Percentiles rank a stretch among this genome's conserved stretches.
Evolutionary conservation across 1,140 invertebrate genomes (phyloP).

Genomic region (Babylonia areolata): DNA sequence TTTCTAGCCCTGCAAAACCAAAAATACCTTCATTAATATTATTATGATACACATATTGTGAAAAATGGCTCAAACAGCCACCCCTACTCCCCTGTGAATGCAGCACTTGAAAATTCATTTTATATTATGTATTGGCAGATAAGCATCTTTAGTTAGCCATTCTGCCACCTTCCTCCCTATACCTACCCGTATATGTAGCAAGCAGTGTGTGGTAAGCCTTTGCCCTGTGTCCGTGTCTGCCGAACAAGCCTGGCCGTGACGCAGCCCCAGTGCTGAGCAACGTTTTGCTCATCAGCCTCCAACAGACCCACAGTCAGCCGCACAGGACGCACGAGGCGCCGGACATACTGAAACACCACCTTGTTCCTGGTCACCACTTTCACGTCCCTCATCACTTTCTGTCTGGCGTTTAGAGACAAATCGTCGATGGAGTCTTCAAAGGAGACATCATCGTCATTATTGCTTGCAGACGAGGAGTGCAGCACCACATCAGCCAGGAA

Average conservation of each 20-base stretch:
- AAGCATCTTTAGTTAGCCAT: too few relatives aligned
- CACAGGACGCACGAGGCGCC: not conserved
- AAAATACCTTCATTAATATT: too few relatives aligned
- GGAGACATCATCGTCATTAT: too few relatives aligned
- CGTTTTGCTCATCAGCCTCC: not conserved
- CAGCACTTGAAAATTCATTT: too few relatives aligned
- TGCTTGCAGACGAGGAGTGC: not conserved
- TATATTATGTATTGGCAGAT: too few relatives aligned
- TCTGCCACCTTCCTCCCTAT: too few relatives aligned
- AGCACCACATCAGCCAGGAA: conserved; percentile 24
- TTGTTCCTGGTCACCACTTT: conserved; percentile 4
- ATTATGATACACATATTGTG: too few relatives aligned
- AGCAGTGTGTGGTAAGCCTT: not conserved
- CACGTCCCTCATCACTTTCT: not conserved
- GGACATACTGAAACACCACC: not conserved
- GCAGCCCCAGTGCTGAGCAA: not conserved
- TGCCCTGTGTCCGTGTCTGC: not conserved
- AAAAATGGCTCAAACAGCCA: too few relatives aligned
- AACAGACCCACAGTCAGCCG: not conserved
- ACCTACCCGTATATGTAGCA: conserved; percentile 13
- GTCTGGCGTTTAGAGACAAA: not conserved
- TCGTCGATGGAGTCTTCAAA: not conserved
- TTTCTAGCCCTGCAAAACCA: too few relatives aligned
- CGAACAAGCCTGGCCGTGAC: not conserved
- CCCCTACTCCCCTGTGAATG: too few relatives aligned